A percentile compares a stretch with the other conserved stretches of the same genome.
phyloP scores from a whole-genome alignment of 2,797 vertebrate species.

The Rhynchotus rufescens region DNA sequence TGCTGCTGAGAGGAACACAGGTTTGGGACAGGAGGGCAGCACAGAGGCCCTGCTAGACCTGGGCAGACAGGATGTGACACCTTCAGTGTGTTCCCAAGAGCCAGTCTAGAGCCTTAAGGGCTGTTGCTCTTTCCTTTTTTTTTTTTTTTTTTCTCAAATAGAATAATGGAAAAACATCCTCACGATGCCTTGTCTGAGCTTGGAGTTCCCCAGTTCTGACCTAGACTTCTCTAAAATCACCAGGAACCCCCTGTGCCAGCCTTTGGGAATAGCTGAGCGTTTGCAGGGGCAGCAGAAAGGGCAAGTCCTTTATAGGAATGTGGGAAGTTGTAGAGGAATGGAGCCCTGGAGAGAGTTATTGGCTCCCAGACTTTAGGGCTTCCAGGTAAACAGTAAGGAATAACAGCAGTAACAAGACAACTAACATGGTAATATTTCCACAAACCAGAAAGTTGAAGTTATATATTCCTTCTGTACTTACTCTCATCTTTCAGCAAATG shows the following conservation, averaged over 20 bases:
- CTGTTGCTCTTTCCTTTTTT: not conserved
- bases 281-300: not conserved
- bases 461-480: not conserved
- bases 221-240: not conserved
- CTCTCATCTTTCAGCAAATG: too few species aligned
- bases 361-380: not conserved
- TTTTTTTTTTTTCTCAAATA: not conserved
- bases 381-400: not conserved
- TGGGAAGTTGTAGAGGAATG: not conserved
- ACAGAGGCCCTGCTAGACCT: not conserved
- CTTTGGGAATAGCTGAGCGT: not conserved
- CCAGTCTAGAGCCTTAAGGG: not conserved
- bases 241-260: not conserved
- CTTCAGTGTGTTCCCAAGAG: not conserved
- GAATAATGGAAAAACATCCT: not conserved
- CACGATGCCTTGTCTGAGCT: accelerated
- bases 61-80: not conserved
- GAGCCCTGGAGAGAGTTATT: not conserved
- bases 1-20: not conserved
- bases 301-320: not conserved
- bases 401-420: not conserved
- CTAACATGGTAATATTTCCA: not conserved
- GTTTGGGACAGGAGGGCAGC: too few species aligned
- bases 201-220: not conserved
- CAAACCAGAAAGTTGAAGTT: not conserved